phyloP scores from a whole-genome alignment of 2,113 vertebrate genomes.

The Lepus americanus region DNA sequence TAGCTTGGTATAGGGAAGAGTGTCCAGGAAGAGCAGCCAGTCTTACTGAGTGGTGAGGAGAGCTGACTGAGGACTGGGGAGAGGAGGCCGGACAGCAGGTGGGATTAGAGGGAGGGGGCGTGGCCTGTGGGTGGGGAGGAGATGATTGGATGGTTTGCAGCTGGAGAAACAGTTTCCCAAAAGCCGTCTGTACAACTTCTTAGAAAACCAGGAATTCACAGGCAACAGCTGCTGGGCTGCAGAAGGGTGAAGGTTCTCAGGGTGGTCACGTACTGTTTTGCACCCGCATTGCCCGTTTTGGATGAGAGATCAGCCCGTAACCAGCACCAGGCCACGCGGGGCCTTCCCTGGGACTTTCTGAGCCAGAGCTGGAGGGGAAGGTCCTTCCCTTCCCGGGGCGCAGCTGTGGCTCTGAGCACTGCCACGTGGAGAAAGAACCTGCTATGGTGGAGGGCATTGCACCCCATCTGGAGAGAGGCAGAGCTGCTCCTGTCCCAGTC shows the following conservation, averaged over 20 bases:
- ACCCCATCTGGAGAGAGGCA: neutral
- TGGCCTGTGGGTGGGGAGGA: neutral
- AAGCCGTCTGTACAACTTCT: neutral
- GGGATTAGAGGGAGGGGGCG: no score
- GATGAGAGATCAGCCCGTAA: neutral
- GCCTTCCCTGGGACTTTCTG: neutral
- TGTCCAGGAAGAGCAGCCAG: neutral
- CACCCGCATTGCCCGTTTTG: neutral
- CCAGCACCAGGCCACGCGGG: neutral
- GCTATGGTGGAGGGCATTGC: neutral
- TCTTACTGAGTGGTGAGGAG: neutral
- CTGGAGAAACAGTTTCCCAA: no score
- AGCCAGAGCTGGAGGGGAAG: neutral
- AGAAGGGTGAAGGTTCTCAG: neutral
- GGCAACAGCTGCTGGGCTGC: neutral
- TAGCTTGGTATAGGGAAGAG: neutral
- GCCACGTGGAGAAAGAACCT: neutral
- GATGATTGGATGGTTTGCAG: neutral
- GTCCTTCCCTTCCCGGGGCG: neutral
- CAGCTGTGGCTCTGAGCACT: neutral
- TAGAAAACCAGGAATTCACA: neutral
- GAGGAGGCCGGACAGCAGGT: neutral
- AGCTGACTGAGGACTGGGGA: neutral
- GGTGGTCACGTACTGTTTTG: no score
- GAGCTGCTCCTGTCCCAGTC: neutral